phyloP scores from a whole-genome alignment of 2,888 invertebrate genomes.

The Ligdia adustata region DNA sequence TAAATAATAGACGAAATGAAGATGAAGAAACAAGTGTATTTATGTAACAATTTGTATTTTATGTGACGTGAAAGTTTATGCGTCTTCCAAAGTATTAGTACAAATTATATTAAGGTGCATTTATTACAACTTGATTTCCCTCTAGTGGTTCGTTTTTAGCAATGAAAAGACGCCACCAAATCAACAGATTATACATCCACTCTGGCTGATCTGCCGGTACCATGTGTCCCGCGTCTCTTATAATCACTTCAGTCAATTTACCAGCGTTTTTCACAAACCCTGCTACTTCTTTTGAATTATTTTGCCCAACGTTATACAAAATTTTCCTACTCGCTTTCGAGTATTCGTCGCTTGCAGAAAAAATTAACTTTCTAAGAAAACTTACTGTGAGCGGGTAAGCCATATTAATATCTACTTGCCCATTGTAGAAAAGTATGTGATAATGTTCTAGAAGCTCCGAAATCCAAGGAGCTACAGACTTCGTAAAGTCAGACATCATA shows the following conservation, averaged over 20 bases:
- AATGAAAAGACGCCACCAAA: not conserved
- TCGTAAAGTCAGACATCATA: not conserved
- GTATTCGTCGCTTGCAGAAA: not conserved
- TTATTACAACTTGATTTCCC: not conserved
- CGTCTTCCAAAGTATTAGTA: too few species aligned
- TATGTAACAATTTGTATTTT: too few species aligned
- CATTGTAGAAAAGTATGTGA: constrained; percentile 1
- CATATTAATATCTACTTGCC: constrained; percentile 3
- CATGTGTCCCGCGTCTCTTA: not conserved
- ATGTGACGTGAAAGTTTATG: too few species aligned
- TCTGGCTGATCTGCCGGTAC: not conserved
- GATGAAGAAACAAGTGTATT: too few species aligned
- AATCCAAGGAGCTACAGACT: not conserved
- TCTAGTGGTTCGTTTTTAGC: not conserved
- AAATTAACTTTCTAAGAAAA: not conserved
- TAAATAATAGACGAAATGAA: too few species aligned
- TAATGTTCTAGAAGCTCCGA: not conserved
- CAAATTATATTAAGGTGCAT: not conserved
- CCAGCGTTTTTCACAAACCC: not conserved
- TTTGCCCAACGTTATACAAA: not conserved
- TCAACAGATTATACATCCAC: not conserved
- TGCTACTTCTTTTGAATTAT: not conserved
- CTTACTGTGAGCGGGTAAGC: constrained; percentile 2
- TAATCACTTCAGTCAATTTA: not conserved
- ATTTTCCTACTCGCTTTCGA: not conserved